Percentiles rank a stretch among this genome's conserved stretches.
Conservation (phyloP, 2,113 vertebrate genomes). For the Passer montanus region DNA sequence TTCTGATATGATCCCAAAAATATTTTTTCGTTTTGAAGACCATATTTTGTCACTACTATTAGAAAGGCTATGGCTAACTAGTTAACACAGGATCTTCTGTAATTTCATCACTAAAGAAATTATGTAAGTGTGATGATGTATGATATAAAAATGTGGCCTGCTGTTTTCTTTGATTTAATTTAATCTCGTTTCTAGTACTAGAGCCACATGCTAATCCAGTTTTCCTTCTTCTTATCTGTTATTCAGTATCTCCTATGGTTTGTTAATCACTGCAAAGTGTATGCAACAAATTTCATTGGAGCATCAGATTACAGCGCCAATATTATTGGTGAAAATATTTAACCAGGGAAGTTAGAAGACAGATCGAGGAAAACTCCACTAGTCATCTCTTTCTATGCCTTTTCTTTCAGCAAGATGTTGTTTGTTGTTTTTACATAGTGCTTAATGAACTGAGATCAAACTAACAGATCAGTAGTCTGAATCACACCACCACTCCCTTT, state of each 20-base stretch:
- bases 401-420: neutral
- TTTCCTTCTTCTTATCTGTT: neutral
- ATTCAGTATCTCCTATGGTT: neutral
- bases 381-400: neutral
- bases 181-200: neutral
- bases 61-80: neutral
- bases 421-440: neutral
- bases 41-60: accelerated
- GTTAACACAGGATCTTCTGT: neutral
- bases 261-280: neutral
- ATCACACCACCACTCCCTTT: neutral
- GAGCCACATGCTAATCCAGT: neutral
- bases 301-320: neutral
- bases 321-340: neutral
- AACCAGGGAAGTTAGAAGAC: neutral
- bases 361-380: neutral
- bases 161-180: neutral
- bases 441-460: neutral
- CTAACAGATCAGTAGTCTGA: neutral
- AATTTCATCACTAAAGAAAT: neutral
- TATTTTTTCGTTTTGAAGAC: neutral
- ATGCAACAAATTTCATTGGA: neutral
- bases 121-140: neutral
- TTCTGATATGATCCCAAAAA: neutral
- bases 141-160: neutral